Conservation (phyloP, 2,888 invertebrate species). For the Ligdia adustata region DNA sequence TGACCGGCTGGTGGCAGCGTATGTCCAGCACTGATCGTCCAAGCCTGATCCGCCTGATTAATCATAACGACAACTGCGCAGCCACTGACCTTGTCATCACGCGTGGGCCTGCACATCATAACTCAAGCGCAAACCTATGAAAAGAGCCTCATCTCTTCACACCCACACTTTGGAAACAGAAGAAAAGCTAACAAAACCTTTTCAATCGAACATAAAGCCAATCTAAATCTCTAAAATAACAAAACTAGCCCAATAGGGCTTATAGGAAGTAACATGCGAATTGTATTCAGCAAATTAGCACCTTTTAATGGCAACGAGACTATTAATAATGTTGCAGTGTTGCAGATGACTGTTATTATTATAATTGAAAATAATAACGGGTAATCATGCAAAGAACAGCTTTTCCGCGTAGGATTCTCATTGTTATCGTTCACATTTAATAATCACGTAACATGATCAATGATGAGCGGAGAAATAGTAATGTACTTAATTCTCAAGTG, state of each 20-base stretch:
- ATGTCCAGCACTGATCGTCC: conserved; percentile 74
- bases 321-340: conserved; percentile 14
- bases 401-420: conserved; percentile 54
- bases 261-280: conserved; percentile 8
- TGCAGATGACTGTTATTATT: conserved; percentile 29
- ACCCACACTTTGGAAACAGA: conserved; percentile 33
- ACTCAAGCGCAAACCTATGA: conserved; percentile 50
- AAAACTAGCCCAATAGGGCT: not conserved
- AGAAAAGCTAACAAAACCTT: conserved; percentile 30
- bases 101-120: conserved; percentile 76
- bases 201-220: conserved; percentile 17
- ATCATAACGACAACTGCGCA: conserved; percentile 80
- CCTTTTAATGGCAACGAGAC: conserved; percentile 23
- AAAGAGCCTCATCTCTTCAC: conserved; percentile 61
- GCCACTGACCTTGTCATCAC: conserved; percentile 66
- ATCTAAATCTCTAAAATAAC: conserved; percentile 16
- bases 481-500: conserved; percentile 12
- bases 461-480: conserved; percentile 28
- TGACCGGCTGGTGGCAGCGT: conserved; percentile 56
- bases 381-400: conserved; percentile 30
- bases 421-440: conserved; percentile 37
- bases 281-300: conserved; percentile 27
- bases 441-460: conserved; percentile 35
- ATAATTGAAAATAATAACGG: conserved; percentile 36
- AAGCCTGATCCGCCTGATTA: conserved; percentile 73